Percentiles rank a stretch among this genome's conserved stretches.
These are phyloP conservation scores for Apostichopus parvimensis DNA, from an alignment of 35 echinoderm and acorn worm genomes.

Conservation along the genomic window DNA sequence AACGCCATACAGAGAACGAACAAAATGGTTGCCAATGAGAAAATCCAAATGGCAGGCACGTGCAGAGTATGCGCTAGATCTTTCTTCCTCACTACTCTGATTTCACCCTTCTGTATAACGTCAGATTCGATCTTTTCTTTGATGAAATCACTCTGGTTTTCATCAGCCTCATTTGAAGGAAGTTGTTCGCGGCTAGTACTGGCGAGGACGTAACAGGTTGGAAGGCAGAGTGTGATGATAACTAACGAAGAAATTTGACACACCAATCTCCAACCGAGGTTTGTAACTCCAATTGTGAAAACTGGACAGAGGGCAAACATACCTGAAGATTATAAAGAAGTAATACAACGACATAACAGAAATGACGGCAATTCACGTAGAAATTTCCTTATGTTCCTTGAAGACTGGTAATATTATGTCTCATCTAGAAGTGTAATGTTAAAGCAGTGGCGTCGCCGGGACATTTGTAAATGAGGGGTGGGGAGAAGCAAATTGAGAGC, in stretches of 20 bases:
- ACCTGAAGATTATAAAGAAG: conserved; percentile 9
- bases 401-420: too few relatives aligned
- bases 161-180: not conserved
- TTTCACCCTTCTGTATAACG: not conserved
- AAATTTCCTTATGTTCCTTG: too few relatives aligned
- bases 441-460: too few relatives aligned
- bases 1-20: conserved; percentile 22
- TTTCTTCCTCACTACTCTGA: not conserved
- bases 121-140: not conserved
- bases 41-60: conserved; percentile 20
- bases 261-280: conserved; percentile 14
- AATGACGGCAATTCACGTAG: too few relatives aligned
- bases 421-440: too few relatives aligned
- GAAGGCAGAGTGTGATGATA: conserved; percentile 9
- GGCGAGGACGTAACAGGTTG: conserved; percentile 12
- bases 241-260: conserved; percentile 9
- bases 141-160: not conserved
- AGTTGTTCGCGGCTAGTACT: not conserved
- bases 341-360: not conserved
- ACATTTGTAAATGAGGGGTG: too few relatives aligned
- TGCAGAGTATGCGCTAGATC: not conserved
- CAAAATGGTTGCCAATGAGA: conserved; percentile 24
- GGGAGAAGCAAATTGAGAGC: too few relatives aligned
- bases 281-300: conserved; percentile 9
- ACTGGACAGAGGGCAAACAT: conserved; percentile 9